phyloP scores from a whole-genome alignment of 2,888 invertebrate genomes.

The Drosophila mimetica region DNA sequence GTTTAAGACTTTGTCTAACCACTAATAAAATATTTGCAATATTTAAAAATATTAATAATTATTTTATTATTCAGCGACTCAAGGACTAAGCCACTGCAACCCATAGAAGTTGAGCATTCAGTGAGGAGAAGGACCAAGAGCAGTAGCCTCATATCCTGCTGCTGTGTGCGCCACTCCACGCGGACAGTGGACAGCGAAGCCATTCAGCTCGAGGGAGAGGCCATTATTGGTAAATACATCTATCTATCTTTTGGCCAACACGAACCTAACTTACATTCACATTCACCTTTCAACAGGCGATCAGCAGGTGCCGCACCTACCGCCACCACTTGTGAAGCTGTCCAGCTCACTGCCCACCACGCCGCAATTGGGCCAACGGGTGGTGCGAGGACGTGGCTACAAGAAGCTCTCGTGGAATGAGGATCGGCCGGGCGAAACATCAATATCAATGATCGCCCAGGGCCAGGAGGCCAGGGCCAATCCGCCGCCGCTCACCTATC shows the following conservation, averaged over 20 bases:
- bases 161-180: constrained; percentile 57
- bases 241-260: background rate
- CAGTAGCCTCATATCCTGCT: constrained; percentile 52
- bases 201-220: background rate
- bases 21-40: background rate
- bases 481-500: constrained; percentile 31
- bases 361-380: constrained; percentile 69
- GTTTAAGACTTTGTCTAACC: background rate
- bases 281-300: constrained; percentile 2
- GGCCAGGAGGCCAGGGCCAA: constrained; percentile 50
- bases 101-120: constrained; percentile 1
- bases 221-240: background rate
- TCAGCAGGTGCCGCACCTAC: constrained; percentile 11
- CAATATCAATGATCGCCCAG: constrained; percentile 35
- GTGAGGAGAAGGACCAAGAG: constrained; percentile 21
- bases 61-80: constrained; percentile 7
- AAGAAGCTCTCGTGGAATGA: constrained; percentile 63
- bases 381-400: constrained; percentile 56
- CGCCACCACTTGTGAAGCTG: constrained; percentile 46
- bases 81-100: background rate
- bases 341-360: constrained; percentile 71
- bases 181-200: constrained; percentile 35
- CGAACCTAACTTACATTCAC: constrained; percentile 10
- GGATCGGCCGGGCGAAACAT: constrained; percentile 19
- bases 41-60: no score